Conservation (phyloP, 2,888 invertebrate genomes). For the Hecatera dysodea region DNA sequence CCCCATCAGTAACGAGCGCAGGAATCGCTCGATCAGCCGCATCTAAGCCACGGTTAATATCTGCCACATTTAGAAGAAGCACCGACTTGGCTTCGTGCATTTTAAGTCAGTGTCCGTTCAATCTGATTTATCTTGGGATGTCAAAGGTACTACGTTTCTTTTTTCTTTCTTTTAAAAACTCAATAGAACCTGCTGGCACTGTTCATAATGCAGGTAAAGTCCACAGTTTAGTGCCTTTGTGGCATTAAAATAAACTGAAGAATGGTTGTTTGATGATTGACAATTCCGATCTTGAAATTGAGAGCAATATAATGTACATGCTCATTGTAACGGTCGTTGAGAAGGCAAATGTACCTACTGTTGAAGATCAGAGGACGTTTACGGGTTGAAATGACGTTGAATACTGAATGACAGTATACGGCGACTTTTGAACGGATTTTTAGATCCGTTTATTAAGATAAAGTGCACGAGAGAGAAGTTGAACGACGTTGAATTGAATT, state of each 20-base stretch:
- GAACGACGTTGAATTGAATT: too few relatives aligned
- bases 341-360: background rate
- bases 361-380: background rate
- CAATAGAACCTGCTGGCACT: background rate
- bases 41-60: constrained; percentile 55
- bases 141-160: constrained; percentile 18
- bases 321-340: constrained; percentile 8
- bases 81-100: constrained; percentile 41
- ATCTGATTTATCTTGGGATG: constrained; percentile 52
- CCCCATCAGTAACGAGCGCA: constrained; percentile 38
- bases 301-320: background rate
- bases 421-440: background rate
- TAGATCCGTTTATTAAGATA: background rate
- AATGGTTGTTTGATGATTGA: constrained; percentile 15
- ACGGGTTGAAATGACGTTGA: background rate
- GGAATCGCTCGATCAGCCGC: constrained; percentile 48
- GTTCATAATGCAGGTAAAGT: background rate
- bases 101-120: constrained; percentile 45
- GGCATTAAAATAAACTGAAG: constrained; percentile 7
- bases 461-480: background rate
- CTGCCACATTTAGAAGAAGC: constrained; percentile 37
- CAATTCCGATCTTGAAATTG: background rate
- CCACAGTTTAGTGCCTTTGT: background rate
- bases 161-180: constrained; percentile 6
- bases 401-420: background rate